A percentile compares a stretch with the other conserved stretches of the same genome.
Conservation (phyloP, 2,888 invertebrate species). For the Polymixis lichenea region DNA sequence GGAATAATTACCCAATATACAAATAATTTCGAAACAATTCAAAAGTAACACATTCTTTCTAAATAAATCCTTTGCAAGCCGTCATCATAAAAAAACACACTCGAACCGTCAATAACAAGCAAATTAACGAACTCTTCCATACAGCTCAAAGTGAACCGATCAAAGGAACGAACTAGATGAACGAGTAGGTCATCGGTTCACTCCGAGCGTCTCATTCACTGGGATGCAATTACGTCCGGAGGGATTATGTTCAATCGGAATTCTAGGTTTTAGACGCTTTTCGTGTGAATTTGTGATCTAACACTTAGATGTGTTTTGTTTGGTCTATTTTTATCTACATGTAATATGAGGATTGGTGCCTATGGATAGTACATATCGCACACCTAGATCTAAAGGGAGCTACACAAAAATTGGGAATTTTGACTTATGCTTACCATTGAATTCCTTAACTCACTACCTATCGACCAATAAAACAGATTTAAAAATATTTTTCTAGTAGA, state of each 20-base stretch:
- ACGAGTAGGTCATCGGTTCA: constrained; percentile 51
- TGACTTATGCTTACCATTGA: too few relatives aligned
- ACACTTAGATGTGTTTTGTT: constrained; percentile 1
- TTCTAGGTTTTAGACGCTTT: constrained; percentile 24
- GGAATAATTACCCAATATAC: neutral
- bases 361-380: too few relatives aligned
- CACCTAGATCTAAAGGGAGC: too few relatives aligned
- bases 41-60: neutral
- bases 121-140: constrained; percentile 31
- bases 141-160: constrained; percentile 35
- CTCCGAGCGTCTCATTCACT: constrained; percentile 40
- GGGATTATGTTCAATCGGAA: constrained; percentile 48
- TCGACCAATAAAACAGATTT: too few relatives aligned
- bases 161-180: constrained; percentile 49
- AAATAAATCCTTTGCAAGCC: neutral
- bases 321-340: neutral
- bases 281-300: constrained; percentile 17
- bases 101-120: constrained; percentile 10
- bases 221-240: constrained; percentile 51
- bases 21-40: neutral
- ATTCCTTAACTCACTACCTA: too few relatives aligned
- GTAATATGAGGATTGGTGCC: too few relatives aligned
- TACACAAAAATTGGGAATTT: too few relatives aligned
- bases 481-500: too few relatives aligned
- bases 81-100: constrained; percentile 6